These are phyloP conservation scores for Pterobdella sp. DNA, from an alignment of 2,888 invertebrate species.

Conservation along the genomic window DNA sequence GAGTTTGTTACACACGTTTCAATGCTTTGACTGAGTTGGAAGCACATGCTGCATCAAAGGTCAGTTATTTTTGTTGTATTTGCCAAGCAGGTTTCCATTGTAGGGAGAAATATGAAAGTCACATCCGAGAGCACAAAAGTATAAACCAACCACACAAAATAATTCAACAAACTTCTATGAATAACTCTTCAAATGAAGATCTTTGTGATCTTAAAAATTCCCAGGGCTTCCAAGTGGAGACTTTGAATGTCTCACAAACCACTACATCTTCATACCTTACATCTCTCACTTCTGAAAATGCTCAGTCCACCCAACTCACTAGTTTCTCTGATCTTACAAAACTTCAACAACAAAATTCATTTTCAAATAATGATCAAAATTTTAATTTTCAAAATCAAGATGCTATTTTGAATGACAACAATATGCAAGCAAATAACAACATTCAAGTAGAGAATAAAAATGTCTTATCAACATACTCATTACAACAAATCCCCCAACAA, in stretches of 20 bases:
- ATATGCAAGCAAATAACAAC: not conserved
- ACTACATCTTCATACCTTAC: slow-evolving; percentile 14
- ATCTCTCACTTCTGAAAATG: not conserved
- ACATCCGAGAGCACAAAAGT: slow-evolving; percentile 20
- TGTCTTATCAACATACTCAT: too few species aligned
- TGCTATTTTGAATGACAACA: not conserved
- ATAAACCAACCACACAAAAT: not conserved
- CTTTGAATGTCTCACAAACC: not conserved
- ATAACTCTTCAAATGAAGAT: too few species aligned
- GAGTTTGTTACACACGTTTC: slow-evolving; percentile 18
- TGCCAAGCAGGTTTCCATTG: slow-evolving; percentile 22
- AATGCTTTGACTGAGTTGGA: slow-evolving; percentile 17
- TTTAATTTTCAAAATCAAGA: not conserved
- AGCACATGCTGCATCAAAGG: slow-evolving; percentile 19
- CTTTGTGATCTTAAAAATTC: slow-evolving; percentile 13
- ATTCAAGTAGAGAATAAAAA: too few species aligned
- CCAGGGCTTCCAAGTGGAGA: slow-evolving; percentile 20
- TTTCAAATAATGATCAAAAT: not conserved
- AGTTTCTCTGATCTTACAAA: not conserved
- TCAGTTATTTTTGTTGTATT: slow-evolving; percentile 19
- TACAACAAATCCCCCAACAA: not conserved
- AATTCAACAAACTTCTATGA: not conserved
- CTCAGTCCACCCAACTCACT: not conserved
- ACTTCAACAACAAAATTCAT: not conserved
- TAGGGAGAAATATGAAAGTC: slow-evolving; percentile 15